Percentiles rank a stretch among this genome's conserved stretches.
phyloP scores from a whole-genome alignment of 2,888 invertebrate species.

The Ennomos fuscantarius region DNA sequence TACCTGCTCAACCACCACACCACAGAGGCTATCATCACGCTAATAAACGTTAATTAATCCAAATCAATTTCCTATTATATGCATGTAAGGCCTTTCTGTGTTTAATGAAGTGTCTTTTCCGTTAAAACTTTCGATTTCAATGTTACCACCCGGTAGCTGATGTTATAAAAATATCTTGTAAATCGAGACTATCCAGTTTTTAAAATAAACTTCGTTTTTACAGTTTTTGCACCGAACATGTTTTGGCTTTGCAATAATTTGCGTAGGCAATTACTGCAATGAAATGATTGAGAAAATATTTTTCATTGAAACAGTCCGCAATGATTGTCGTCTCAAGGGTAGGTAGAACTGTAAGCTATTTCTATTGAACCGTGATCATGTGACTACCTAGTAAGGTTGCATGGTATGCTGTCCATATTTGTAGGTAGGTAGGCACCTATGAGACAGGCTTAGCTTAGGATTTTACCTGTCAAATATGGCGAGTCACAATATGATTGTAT shows the following conservation, averaged over 20 bases:
- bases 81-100: neutral
- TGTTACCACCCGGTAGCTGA: constrained; percentile 5
- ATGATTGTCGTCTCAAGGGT: constrained; percentile 49
- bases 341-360: constrained; percentile 49
- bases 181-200: constrained; percentile 14
- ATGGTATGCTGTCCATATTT: constrained; percentile 16
- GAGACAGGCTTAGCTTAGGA: constrained; percentile 13
- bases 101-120: neutral
- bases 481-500: constrained; percentile 1
- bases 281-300: constrained; percentile 10
- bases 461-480: constrained; percentile 7
- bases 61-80: neutral
- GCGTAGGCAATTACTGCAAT: neutral
- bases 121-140: constrained; percentile 19
- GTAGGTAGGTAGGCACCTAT: constrained; percentile 6
- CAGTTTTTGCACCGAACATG: constrained; percentile 5
- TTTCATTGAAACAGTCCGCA: constrained; percentile 39
- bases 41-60: neutral
- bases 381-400: constrained; percentile 38
- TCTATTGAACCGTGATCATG: constrained; percentile 49
- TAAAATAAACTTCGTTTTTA: constrained; percentile 1
- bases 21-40: no score
- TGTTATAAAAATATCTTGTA: constrained; percentile 4
- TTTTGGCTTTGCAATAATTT: constrained; percentile 5
- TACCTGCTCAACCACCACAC: no score